These are phyloP conservation scores for Monochamus alternatus DNA, from an alignment of 2,888 invertebrate genomes.

Conservation along the genomic window DNA sequence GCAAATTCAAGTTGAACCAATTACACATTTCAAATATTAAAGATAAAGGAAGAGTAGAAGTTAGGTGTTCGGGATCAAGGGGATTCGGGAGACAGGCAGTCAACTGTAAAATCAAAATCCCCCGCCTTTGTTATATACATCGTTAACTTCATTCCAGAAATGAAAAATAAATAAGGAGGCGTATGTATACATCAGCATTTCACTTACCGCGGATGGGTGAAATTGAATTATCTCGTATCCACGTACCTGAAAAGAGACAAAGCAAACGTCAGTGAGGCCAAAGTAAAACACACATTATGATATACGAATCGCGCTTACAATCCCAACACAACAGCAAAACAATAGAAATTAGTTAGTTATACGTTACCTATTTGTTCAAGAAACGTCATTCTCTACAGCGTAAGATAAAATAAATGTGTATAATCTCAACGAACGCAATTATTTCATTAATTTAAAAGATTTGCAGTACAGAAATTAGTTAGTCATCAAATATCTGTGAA, in stretches of 20 bases:
- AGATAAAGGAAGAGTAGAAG: no score
- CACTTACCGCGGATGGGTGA: slow-evolving; percentile 30
- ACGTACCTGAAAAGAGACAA: slow-evolving; percentile 40
- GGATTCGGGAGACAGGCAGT: slow-evolving; percentile 7
- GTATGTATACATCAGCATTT: slow-evolving; percentile 31
- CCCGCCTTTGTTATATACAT: slow-evolving; percentile 31
- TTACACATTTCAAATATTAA: no score
- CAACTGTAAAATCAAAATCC: slow-evolving; percentile 29
- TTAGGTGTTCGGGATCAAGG: background rate
- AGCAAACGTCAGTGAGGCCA: slow-evolving; percentile 29
- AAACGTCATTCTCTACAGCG: no score
- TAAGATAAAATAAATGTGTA: no score
- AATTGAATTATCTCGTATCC: slow-evolving; percentile 32
- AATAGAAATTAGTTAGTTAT: no score
- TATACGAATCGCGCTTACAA: background rate
- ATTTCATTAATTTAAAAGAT: no score
- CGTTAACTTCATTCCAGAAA: slow-evolving; percentile 29
- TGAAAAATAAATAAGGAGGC: slow-evolving; percentile 32
- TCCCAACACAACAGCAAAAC: background rate
- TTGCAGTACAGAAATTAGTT: no score
- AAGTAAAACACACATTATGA: slow-evolving; percentile 12
- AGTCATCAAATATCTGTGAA: no score
- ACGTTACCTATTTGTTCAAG: no score
- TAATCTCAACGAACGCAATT: no score
- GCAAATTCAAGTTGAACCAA: no score